Conservation (phyloP, 2,888 invertebrate species). For the Onchidella celtica region DNA sequence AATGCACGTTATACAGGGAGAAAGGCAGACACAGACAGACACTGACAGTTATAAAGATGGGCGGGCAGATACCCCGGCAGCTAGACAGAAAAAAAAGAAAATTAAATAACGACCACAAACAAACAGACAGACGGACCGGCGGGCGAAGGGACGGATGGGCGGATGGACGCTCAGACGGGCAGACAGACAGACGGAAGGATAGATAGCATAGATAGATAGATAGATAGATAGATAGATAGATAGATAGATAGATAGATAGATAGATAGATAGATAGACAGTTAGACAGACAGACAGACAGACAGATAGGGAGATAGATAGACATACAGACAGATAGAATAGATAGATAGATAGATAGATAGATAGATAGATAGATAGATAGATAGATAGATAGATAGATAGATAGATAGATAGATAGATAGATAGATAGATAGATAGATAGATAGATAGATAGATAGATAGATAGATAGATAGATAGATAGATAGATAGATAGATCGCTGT, state of each 20-base stretch:
- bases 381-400: background rate
- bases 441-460: background rate
- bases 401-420: background rate
- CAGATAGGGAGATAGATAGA: background rate
- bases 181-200: background rate
- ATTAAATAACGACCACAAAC: background rate
- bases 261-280: background rate
- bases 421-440: background rate
- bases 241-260: background rate
- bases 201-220: conserved; percentile 7
- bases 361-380: background rate
- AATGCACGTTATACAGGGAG: background rate
- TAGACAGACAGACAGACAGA: conserved; percentile 21
- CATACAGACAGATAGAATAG: conserved; percentile 16
- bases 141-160: background rate
- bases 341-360: background rate
- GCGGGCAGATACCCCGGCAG: background rate
- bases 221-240: background rate
- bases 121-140: background rate
- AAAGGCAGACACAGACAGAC: background rate
- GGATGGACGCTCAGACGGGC: background rate
- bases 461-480: background rate
- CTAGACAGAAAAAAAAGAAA: background rate
- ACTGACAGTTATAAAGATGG: background rate
- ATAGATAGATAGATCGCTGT: background rate